A percentile compares a stretch with the other conserved stretches of the same genome.
These are phyloP conservation scores for Drosophila neocordata DNA, from an alignment of 1,140 invertebrate species.

Conservation along the genomic window DNA sequence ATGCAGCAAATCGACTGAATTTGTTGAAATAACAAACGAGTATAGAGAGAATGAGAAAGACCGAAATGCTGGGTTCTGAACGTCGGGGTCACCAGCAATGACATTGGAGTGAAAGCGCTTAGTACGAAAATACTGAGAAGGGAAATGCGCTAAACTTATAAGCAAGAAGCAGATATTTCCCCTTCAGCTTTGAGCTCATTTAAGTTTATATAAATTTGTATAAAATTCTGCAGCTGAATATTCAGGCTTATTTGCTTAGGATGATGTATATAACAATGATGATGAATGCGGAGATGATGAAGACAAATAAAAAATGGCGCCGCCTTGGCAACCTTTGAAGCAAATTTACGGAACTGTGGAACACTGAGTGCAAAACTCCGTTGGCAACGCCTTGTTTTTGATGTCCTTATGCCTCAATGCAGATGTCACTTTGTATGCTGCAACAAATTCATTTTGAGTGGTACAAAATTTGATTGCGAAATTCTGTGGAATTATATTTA, in stretches of 20 bases:
- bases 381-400: slow-evolving; percentile 20
- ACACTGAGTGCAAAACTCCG: background rate
- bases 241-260: slow-evolving; percentile 68
- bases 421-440: slow-evolving; percentile 47
- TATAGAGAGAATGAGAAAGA: slow-evolving; percentile 1
- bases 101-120: slow-evolving; percentile 19
- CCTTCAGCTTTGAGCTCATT: slow-evolving; percentile 55
- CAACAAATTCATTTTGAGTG: slow-evolving; percentile 31
- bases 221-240: slow-evolving; percentile 64
- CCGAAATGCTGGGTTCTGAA: background rate
- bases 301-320: slow-evolving; percentile 47
- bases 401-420: slow-evolving; percentile 37
- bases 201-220: slow-evolving; percentile 57
- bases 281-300: background rate
- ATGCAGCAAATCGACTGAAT: slow-evolving; percentile 81
- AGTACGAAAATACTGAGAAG: background rate
- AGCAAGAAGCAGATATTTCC: slow-evolving; percentile 19
- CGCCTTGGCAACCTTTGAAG: slow-evolving; percentile 69
- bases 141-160: slow-evolving; percentile 72
- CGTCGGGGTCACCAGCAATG: slow-evolving; percentile 24
- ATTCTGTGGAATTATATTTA: slow-evolving; percentile 18
- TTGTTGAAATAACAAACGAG: slow-evolving; percentile 74
- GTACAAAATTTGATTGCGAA: slow-evolving; percentile 23
- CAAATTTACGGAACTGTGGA: background rate
- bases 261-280: slow-evolving; percentile 15